Percentiles rank a stretch among this genome's conserved stretches.
phyloP scores from a whole-genome alignment of 2,113 vertebrate genomes.

The Hypocryptadius cinnamomeus region DNA sequence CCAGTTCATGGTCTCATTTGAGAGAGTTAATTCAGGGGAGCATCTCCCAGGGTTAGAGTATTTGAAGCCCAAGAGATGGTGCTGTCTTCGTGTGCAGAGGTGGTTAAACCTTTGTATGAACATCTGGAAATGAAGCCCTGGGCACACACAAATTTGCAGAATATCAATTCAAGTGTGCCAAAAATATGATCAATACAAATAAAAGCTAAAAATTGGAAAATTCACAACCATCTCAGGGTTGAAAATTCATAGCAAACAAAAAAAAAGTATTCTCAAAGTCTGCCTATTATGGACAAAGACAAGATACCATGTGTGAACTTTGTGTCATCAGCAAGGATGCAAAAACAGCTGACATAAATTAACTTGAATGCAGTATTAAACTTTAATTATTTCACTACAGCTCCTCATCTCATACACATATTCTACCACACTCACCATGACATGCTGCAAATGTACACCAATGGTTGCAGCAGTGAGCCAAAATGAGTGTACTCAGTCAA shows the following conservation, averaged over 20 bases:
- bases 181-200: not conserved
- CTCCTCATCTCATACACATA: not conserved
- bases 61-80: slow-evolving; percentile 7
- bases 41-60: not conserved
- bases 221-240: not conserved
- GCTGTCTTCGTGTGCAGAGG: not conserved
- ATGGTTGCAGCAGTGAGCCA: not conserved
- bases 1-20: not conserved
- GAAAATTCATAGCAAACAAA: not conserved
- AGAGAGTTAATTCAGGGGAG: not conserved
- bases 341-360: not conserved
- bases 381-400: not conserved
- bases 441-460: not conserved
- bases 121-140: not conserved
- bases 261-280: not conserved
- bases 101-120: not conserved
- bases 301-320: not conserved
- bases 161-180: not conserved
- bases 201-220: not conserved
- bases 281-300: not conserved
- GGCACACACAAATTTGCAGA: not conserved
- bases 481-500: not conserved
- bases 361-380: not conserved
- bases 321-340: not conserved
- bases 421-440: not conserved